Evolutionary conservation across 2,888 invertebrate genomes (phyloP).

Genomic region (Orthosia cruda): DNA sequence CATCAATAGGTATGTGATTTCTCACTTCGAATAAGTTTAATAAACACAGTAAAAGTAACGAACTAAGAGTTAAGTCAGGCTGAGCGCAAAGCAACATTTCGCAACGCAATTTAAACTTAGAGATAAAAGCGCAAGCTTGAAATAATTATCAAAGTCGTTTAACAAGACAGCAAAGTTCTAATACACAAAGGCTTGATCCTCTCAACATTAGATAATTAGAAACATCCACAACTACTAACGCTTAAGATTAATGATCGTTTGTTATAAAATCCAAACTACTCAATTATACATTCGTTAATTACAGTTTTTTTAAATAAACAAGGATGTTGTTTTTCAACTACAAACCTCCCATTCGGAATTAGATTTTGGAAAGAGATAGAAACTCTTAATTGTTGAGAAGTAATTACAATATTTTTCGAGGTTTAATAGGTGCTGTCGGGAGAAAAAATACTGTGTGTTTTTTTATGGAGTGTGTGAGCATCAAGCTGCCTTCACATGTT

Average conservation of each 20-base stretch:
- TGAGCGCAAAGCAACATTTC: conserved; percentile 41
- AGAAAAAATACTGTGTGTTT: background rate
- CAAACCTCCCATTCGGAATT: conserved; percentile 45
- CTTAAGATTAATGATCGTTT: conserved; percentile 66
- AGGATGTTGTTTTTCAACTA: conserved; percentile 69
- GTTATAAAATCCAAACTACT: conserved; percentile 69
- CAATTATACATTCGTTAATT: conserved; percentile 74
- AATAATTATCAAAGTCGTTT: conserved; percentile 14
- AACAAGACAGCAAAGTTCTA: conserved; percentile 12
- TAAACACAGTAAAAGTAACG: conserved; percentile 1
- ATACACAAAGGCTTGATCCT: conserved; percentile 18
- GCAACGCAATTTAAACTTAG: conserved; percentile 44
- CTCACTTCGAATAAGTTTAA: background rate
- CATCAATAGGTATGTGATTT: background rate
- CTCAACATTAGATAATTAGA: conserved; percentile 39
- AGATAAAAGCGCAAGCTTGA: conserved; percentile 52
- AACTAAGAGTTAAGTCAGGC: background rate
- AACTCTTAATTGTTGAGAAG: conserved; percentile 50
- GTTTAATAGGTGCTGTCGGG: conserved; percentile 35
- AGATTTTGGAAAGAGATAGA: conserved; percentile 41
- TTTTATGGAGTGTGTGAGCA: conserved; percentile 39
- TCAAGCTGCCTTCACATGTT: conserved; percentile 64
- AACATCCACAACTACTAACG: conserved; percentile 44
- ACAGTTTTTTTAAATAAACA: conserved; percentile 71
- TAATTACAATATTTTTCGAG: conserved; percentile 48